Conservation (phyloP, 2,797 vertebrate genomes). For the Serranus cabrilla region DNA sequence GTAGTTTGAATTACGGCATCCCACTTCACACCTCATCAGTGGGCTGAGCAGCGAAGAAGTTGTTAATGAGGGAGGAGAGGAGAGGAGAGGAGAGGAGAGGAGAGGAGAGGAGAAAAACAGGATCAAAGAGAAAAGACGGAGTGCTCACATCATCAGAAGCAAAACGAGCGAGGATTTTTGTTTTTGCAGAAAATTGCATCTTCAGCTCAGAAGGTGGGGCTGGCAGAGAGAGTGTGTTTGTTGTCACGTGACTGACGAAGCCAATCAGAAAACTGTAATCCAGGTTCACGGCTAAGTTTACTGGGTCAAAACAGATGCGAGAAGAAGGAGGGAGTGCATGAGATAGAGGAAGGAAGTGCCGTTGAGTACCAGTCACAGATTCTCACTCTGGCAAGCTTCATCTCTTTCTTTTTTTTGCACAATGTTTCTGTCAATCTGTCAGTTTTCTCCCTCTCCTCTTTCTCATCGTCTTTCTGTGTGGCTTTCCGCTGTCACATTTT, state of each 20-base stretch:
- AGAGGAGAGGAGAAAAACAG: background rate
- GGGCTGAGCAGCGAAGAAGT: background rate
- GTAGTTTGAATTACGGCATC: background rate
- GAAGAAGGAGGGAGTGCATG: conserved; percentile 16
- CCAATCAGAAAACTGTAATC: conserved; percentile 53
- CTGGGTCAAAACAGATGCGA: conserved; percentile 64
- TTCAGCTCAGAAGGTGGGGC: conserved; percentile 30
- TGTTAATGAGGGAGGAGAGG: background rate
- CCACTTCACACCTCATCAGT: conserved; percentile 10
- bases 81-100: background rate
- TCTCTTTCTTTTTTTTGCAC: background rate
- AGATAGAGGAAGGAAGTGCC: conserved; percentile 25
- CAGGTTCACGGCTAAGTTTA: conserved; percentile 72
- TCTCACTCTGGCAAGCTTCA: background rate
- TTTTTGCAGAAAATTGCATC: conserved; percentile 39
- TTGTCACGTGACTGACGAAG: conserved; percentile 34
- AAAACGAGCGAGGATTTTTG: background rate
- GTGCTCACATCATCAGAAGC: background rate
- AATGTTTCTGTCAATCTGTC: conserved; percentile 4
- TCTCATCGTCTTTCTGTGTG: background rate
- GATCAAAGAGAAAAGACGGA: background rate
- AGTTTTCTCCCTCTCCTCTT: background rate
- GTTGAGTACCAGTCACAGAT: conserved; percentile 37
- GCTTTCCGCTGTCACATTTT: background rate
- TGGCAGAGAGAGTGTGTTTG: background rate